These are phyloP conservation scores for Craseonycteris thonglongyai DNA, from an alignment of 2,113 vertebrate genomes.

Conservation along the genomic window DNA sequence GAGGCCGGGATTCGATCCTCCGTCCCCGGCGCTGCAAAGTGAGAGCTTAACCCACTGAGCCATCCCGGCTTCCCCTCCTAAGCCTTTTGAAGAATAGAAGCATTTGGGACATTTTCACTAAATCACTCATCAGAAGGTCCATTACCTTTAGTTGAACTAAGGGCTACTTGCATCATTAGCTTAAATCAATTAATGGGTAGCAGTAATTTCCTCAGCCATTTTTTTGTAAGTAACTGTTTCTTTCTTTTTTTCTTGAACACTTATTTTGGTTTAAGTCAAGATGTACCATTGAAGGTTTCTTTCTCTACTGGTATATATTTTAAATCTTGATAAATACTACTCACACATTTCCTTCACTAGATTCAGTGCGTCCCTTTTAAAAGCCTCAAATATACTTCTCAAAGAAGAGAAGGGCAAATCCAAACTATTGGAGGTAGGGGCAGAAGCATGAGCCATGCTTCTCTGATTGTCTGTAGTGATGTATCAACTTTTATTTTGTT, in stretches of 20 bases:
- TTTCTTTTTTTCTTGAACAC: slow-evolving; percentile 21
- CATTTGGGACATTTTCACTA: slow-evolving; percentile 54
- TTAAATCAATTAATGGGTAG: slow-evolving; percentile 63
- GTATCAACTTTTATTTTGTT: not conserved
- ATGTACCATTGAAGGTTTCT: not conserved
- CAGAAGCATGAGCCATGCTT: fast-evolving
- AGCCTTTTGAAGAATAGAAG: slow-evolving; percentile 58
- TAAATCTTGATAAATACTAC: not conserved
- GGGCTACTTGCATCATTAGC: slow-evolving; percentile 61
- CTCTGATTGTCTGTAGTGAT: not conserved
- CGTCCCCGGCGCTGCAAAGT: no score
- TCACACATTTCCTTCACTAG: not conserved
- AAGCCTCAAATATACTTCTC: not conserved
- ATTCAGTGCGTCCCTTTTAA: not conserved
- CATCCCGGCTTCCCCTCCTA: no score
- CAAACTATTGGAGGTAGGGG: not conserved
- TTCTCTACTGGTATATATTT: not conserved
- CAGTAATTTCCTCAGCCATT: slow-evolving; percentile 46
- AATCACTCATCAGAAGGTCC: slow-evolving; percentile 53
- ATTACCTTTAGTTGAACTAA: slow-evolving; percentile 69
- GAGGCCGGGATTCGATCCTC: no score
- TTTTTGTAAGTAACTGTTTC: not conserved
- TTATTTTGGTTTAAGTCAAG: slow-evolving; percentile 34
- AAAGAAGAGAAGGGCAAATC: not conserved
- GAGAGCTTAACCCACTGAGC: no score